A percentile compares a stretch with the other conserved stretches of the same genome.
These are phyloP conservation scores for Platichthys stellatus DNA, from an alignment of 2,113 vertebrate genomes.

Conservation along the genomic window DNA sequence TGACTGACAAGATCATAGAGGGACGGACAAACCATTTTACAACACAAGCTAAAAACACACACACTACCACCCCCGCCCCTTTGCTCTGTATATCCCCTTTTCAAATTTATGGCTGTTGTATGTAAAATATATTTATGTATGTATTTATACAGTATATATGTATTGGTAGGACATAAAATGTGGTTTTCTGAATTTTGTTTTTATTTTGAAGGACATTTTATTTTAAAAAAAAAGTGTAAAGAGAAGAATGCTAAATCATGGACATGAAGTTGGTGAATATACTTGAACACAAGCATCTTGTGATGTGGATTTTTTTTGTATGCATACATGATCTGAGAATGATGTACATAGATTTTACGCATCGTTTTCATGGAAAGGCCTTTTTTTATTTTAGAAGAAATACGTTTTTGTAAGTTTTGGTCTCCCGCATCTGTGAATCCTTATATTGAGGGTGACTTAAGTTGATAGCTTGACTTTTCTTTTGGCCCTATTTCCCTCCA, in stretches of 20 bases:
- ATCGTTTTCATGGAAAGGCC: slow-evolving; percentile 81
- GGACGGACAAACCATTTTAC: slow-evolving; percentile 74
- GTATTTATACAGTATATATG: slow-evolving; percentile 90
- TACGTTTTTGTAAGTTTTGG: slow-evolving; percentile 79
- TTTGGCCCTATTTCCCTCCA: slow-evolving; percentile 49
- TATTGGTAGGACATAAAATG: slow-evolving; percentile 86
- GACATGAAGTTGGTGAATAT: slow-evolving; percentile 81
- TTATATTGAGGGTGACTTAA: slow-evolving; percentile 78
- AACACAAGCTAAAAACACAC: slow-evolving; percentile 79
- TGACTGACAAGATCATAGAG: slow-evolving; percentile 62
- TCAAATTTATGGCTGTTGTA: slow-evolving; percentile 87
- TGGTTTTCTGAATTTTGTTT: slow-evolving; percentile 84
- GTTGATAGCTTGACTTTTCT: slow-evolving; percentile 69
- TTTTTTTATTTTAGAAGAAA: slow-evolving; percentile 78
- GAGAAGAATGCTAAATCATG: slow-evolving; percentile 76
- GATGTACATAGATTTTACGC: slow-evolving; percentile 79
- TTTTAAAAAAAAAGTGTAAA: slow-evolving; percentile 69
- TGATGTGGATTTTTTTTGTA: slow-evolving; percentile 83
- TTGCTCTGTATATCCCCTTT: slow-evolving; percentile 84
- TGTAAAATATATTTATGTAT: slow-evolving; percentile 89
- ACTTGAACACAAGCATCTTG: slow-evolving; percentile 84
- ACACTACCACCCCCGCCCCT: slow-evolving; percentile 75
- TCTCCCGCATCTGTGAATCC: slow-evolving; percentile 79
- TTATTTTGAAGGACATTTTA: slow-evolving; percentile 83
- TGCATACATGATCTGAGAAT: slow-evolving; percentile 79